Percentiles rank a stretch among this genome's conserved stretches.
phyloP scores from a whole-genome alignment of 2,888 invertebrate species.

The Frankliniella intonsa region DNA sequence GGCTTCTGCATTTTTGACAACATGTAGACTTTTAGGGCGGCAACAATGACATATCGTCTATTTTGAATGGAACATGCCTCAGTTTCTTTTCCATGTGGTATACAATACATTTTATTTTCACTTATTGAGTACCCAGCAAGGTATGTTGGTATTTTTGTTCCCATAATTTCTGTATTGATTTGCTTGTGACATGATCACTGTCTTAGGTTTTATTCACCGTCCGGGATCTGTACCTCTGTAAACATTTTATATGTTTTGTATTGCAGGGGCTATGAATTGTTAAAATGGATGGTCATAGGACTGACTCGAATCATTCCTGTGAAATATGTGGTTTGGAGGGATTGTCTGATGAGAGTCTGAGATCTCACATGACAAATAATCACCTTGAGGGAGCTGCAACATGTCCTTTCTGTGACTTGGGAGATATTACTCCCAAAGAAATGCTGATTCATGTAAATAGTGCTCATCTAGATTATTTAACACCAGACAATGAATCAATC shows the following conservation, averaged over 20 bases:
- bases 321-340: conserved; percentile 83
- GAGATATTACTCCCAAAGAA: conserved; percentile 66
- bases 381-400: conserved; percentile 74
- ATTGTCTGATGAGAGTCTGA: conserved; percentile 71
- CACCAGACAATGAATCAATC: conserved; percentile 72
- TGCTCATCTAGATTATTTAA: conserved; percentile 77
- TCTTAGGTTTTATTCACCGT: background rate
- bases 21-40: background rate
- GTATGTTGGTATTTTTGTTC: background rate
- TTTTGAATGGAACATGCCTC: background rate
- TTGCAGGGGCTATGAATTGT: background rate
- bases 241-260: background rate
- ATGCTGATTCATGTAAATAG: conserved; percentile 75
- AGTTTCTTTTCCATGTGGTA: background rate
- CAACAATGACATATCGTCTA: background rate
- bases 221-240: background rate
- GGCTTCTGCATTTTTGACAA: background rate
- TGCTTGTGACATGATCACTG: background rate
- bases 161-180: background rate
- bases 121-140: background rate
- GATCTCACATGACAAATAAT: conserved; percentile 69
- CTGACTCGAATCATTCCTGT: conserved; percentile 62
- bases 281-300: conserved; percentile 52
- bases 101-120: background rate
- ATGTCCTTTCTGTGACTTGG: conserved; percentile 78